phyloP scores from a whole-genome alignment of 1,140 invertebrate species.

The Aphelenchoides avenae region DNA sequence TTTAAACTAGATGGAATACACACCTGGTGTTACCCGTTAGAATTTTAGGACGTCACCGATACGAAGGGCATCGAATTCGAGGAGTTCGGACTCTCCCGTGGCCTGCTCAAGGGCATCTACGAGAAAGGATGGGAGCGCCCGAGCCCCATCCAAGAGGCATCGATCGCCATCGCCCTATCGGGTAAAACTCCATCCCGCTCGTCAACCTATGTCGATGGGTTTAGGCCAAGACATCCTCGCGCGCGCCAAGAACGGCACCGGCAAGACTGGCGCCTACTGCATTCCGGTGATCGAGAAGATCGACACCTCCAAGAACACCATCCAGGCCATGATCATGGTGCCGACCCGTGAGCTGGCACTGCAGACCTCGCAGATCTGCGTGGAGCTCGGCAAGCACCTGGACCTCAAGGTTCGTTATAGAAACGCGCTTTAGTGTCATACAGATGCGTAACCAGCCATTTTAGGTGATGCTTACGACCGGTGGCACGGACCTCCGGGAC shows the following conservation, averaged over 20 bases:
- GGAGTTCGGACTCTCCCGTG: slow-evolving; percentile 94
- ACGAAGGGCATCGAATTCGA: slow-evolving; percentile 99
- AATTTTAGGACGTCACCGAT: slow-evolving; percentile 89
- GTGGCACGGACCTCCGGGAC: slow-evolving; percentile 92
- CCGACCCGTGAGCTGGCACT: slow-evolving; percentile 95
- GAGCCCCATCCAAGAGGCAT: slow-evolving; percentile 97
- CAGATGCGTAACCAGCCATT: slow-evolving; percentile 13
- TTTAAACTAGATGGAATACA: background rate
- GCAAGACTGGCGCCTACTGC: slow-evolving; percentile 98
- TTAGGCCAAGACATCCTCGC: slow-evolving; percentile 84
- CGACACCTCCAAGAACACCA: slow-evolving; percentile 79
- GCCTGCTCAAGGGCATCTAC: slow-evolving; percentile 98
- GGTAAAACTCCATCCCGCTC: no score
- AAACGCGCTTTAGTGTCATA: slow-evolving; percentile 7
- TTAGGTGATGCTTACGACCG: slow-evolving; percentile 94
- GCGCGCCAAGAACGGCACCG: slow-evolving; percentile 98
- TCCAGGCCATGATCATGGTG: slow-evolving; percentile 96
- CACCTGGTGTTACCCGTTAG: no score
- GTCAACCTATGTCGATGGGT: slow-evolving; percentile 15
- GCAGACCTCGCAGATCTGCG: slow-evolving; percentile 98
- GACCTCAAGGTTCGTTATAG: slow-evolving; percentile 68
- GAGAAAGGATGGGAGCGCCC: slow-evolving; percentile 99
- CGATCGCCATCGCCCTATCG: slow-evolving; percentile 92
- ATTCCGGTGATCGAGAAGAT: slow-evolving; percentile 95
- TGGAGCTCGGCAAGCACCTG: slow-evolving; percentile 93